Base-by-base conservation (phyloP, 2,888 invertebrate species). In the Sialis lutaria region DNA sequence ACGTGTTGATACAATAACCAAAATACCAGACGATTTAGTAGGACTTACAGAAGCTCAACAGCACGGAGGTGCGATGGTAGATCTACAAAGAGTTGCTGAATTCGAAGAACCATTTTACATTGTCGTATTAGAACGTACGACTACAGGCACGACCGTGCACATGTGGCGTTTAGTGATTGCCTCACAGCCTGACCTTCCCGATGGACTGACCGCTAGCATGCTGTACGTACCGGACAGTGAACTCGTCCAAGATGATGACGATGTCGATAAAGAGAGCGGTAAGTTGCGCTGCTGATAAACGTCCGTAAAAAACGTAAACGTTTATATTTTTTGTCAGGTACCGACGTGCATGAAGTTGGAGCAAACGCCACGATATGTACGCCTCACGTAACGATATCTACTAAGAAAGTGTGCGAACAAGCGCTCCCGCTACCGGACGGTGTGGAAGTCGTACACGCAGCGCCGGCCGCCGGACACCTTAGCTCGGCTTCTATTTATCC, bases 401-500 rank as follows among this genome's bases (percentile, higher is more conserved):
- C 92, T 0, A 81, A 82, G 42, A 89, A 93, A 75, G 92, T 93
- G 44, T 89, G 91, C 61, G 87, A 88, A 43, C 91, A 93, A 62
- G 80, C 83, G 45, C 68, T 96, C 45, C 83, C 88, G 0, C 63
- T 96, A 39, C 91, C 93, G 0, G 82, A 85, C 49, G 89, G 87
- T 4, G 92, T 95, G 6, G 89, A 91, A 61, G 86, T 96, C 5
- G 82, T 91, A 47, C 90, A 91, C 64, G 95, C 93, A 1, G 81
- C 89, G 0, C 91, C 95, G 0, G 90, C 96, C 0, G 97, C 96
- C 1, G 97, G 97, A 0, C 97, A 97, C 64, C 71, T 97, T 40
- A 92, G 95, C 61, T 96, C 96, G 0, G 92, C 97, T 0, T 93
- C 93, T 30, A 92, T 98, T 57, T 97, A 97, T 67, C 96, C 97